Percentiles rank a stretch among this genome's conserved stretches.
Evolutionary conservation across 2,888 invertebrate species (phyloP).

Genomic region (Dolichomitus sp.): DNA sequence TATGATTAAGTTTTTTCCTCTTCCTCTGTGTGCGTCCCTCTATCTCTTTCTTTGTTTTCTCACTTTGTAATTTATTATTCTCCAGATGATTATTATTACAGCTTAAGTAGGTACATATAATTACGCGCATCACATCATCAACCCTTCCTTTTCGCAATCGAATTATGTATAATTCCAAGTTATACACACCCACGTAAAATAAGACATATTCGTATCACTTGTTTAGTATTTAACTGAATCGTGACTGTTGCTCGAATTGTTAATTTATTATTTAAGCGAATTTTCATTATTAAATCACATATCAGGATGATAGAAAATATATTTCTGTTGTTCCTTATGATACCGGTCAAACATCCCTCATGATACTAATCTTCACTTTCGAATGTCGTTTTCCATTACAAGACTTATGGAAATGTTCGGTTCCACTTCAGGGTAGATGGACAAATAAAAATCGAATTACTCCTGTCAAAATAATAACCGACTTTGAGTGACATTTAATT

Average conservation of each 20-base stretch:
- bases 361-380: neutral
- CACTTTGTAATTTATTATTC: slow-evolving; percentile 62
- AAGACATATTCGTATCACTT: slow-evolving; percentile 11
- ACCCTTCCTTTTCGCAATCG: slow-evolving; percentile 3
- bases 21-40: slow-evolving; percentile 5
- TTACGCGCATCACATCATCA: slow-evolving; percentile 8
- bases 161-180: neutral
- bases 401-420: too few relatives aligned
- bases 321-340: neutral
- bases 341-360: neutral
- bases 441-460: too few relatives aligned
- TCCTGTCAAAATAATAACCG: too few relatives aligned
- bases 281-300: slow-evolving; percentile 17
- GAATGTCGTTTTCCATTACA: neutral
- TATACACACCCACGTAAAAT: neutral
- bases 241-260: slow-evolving; percentile 68
- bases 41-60: slow-evolving; percentile 9
- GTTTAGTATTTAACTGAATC: slow-evolving; percentile 70
- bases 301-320: slow-evolving; percentile 14
- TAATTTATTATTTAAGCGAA: slow-evolving; percentile 69
- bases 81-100: slow-evolving; percentile 59
- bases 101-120: slow-evolving; percentile 54
- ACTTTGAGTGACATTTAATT: too few relatives aligned
- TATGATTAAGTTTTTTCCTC: slow-evolving; percentile 1
- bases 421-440: too few relatives aligned